phyloP scores from a whole-genome alignment of 2,113 vertebrate species.

The Pogona vitticeps region DNA sequence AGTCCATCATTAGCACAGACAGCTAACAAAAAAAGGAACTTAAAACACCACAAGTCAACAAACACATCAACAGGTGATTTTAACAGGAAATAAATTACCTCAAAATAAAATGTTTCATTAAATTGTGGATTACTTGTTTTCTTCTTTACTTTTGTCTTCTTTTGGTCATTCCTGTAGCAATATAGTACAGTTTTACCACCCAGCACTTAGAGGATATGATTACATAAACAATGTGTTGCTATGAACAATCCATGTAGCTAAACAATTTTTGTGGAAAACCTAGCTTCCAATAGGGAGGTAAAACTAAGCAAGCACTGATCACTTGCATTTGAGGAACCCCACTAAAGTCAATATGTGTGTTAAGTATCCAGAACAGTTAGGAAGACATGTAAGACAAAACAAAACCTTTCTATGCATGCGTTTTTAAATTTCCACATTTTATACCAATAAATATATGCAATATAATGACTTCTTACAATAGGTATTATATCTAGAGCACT shows the following conservation, averaged over 20 bases:
- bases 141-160: slow-evolving; percentile 99
- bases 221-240: slow-evolving; percentile 74
- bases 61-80: slow-evolving; percentile 36
- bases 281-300: neutral
- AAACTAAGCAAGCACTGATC: neutral
- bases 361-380: neutral
- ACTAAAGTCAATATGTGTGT: neutral
- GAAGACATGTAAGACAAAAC: too few relatives aligned
- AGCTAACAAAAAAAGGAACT: slow-evolving; percentile 24
- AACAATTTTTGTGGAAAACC: neutral
- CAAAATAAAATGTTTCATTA: slow-evolving; percentile 96
- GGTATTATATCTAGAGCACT: too few relatives aligned
- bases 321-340: neutral
- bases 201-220: slow-evolving; percentile 78
- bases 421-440: too few relatives aligned
- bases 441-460: neutral
- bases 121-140: slow-evolving; percentile 98
- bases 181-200: slow-evolving; percentile 79
- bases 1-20: neutral
- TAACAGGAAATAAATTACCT: slow-evolving; percentile 81
- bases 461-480: too few relatives aligned
- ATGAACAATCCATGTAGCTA: slow-evolving; percentile 55
- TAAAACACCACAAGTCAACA: slow-evolving; percentile 17
- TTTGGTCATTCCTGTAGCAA: slow-evolving; percentile 94
- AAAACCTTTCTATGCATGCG: too few relatives aligned